Evolutionary conservation across 2,888 invertebrate genomes (phyloP), one percentile per base, ranked within the genome.

Genomic region (Drosophila sordidula): DNA sequence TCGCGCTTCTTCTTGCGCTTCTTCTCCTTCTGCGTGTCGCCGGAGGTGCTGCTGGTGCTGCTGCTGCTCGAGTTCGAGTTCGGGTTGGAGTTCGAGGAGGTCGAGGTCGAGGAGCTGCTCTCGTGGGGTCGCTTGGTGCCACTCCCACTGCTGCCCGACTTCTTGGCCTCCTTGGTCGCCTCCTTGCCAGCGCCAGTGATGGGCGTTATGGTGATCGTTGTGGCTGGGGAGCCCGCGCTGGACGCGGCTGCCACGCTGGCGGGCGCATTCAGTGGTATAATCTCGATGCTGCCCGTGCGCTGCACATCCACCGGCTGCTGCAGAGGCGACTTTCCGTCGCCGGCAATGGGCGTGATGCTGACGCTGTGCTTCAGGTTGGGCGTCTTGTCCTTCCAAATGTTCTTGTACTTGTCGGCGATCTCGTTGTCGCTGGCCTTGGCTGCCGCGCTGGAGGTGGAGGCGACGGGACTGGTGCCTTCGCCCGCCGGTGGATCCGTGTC

Each of bases 171-270:
- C 46, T 89, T 82, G 6, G 50, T 34, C 0, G 62, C 6, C 5
- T 82, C 82, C 18, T 85, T 89, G 9, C 71, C 67, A 44, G 22
- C 29, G n/a, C 78, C 78, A 26, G 90, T 91, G 41, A 97, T 97
- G 3, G 97, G 96, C 0, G 97, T 97, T 59, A 97, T 97, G 0
- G 97, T 97, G 63, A 97, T 96, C 1, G 97, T 96, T 87, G 96
- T 96, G 9, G 96, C 95, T 16, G 89, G 36, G 39, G 75, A 75
- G 0, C 56, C 70, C 29, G 95, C 93, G 5, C 95, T 94, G 0
- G 95, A 26, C 4, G 63, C 92, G 8, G 95, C 92, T 29, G 56
- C 45, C n/a, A 62, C 51, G 12, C 22, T 55, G 14, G 62, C 44
- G 36, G 87, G 84, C 11, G 95, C 93, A 2, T 95, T 93, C 67